phyloP scores from a whole-genome alignment of 2,797 vertebrate genomes.

The Fundulus diaphanus region DNA sequence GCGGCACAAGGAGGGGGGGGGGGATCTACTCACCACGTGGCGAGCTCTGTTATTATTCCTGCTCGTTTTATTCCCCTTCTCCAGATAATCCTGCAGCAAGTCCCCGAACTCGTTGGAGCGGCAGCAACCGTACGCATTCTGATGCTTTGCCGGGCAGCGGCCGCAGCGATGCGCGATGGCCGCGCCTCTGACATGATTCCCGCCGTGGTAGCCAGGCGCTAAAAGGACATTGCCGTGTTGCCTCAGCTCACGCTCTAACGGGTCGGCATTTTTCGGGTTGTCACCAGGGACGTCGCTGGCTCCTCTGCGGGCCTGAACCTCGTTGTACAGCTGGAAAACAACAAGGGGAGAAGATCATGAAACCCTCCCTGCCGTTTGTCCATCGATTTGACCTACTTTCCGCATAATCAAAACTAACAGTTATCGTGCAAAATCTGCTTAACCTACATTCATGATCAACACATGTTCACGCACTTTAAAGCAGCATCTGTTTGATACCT shows the following conservation, averaged over 20 bases:
- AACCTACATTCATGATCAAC: slow-evolving; percentile 45
- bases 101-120: slow-evolving; percentile 73
- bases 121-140: slow-evolving; percentile 61
- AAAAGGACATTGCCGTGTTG: slow-evolving; percentile 52
- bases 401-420: not conserved
- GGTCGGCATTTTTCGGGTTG: slow-evolving; percentile 68
- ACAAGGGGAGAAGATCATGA: slow-evolving; percentile 21
- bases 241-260: slow-evolving; percentile 62
- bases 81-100: slow-evolving; percentile 79
- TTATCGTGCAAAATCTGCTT: not conserved
- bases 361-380: not conserved
- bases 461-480: slow-evolving; percentile 33
- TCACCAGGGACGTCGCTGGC: slow-evolving; percentile 74
- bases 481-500: slow-evolving; percentile 42
- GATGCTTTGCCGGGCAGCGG: slow-evolving; percentile 50
- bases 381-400: not conserved
- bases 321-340: slow-evolving; percentile 90
- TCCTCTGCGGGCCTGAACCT: slow-evolving; percentile 92
- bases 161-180: slow-evolving; percentile 49
- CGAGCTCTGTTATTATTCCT: slow-evolving; percentile 80
- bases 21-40: slow-evolving; percentile 84
- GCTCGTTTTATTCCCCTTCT: slow-evolving; percentile 64
- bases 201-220: slow-evolving; percentile 36
- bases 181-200: slow-evolving; percentile 36
- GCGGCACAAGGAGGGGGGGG: slow-evolving; percentile 24